Evolutionary conservation across 2,113 vertebrate species (phyloP).

Genomic region (Ovibos moschatus): DNA sequence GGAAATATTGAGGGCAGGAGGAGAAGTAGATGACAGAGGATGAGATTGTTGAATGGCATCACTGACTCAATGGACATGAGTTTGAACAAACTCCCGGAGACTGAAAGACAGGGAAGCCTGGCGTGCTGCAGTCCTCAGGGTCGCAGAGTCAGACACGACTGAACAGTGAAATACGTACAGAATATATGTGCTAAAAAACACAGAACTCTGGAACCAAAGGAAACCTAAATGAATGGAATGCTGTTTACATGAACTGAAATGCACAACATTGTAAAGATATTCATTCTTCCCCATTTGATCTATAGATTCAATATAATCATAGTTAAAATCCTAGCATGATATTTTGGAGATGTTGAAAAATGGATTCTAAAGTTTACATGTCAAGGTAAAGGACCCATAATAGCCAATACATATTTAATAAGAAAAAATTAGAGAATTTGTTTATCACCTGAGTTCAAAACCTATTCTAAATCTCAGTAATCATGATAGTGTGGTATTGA

Average conservation of each 20-base stretch:
- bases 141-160: not conserved
- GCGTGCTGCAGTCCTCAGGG: not conserved
- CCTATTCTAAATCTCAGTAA: not conserved
- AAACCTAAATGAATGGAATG: not conserved
- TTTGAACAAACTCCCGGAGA: not conserved
- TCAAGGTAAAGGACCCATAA: not conserved
- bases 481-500: not conserved
- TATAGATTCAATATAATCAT: not conserved
- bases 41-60: not conserved
- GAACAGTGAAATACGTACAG: not conserved
- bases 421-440: not conserved
- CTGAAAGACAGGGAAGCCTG: not conserved
- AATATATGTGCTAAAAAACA: not conserved
- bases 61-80: not conserved
- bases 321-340: not conserved
- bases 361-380: not conserved
- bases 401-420: not conserved
- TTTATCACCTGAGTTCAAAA: not conserved
- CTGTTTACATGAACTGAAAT: not conserved
- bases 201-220: not conserved
- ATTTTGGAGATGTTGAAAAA: not conserved
- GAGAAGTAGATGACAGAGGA: not conserved
- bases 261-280: not conserved
- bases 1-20: not conserved
- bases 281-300: not conserved